These are phyloP conservation scores for Rosalia funebris DNA, from an alignment of 2,888 invertebrate species.

Conservation along the genomic window DNA sequence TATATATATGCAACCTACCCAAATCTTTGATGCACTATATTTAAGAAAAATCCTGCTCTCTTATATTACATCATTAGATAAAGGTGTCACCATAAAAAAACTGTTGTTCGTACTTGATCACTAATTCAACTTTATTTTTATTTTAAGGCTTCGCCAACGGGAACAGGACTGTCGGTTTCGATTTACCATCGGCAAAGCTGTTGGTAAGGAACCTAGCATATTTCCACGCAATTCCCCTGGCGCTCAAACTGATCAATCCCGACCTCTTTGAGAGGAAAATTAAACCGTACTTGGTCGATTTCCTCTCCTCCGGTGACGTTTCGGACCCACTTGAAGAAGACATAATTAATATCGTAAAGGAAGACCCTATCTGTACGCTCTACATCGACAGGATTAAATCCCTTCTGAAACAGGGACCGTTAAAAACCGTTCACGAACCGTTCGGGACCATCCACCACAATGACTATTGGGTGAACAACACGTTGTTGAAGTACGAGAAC, in stretches of 20 bases:
- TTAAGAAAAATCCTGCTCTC: no score
- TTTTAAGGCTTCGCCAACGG: constrained; percentile 61
- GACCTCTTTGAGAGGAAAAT: constrained; percentile 54
- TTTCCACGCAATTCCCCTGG: constrained; percentile 67
- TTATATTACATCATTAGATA: no score
- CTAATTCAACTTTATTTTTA: no score
- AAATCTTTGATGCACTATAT: no score
- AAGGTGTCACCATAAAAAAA: no score
- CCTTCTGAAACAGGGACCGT: constrained; percentile 6
- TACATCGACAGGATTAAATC: constrained; percentile 3
- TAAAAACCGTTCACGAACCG: constrained; percentile 27
- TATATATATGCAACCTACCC: no score
- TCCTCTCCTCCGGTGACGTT: neutral
- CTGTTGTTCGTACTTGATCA: no score
- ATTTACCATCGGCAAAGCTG: constrained; percentile 61
- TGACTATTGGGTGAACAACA: constrained; percentile 72
- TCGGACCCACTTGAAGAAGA: neutral
- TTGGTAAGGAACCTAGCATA: constrained; percentile 63
- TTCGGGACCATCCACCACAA: constrained; percentile 68
- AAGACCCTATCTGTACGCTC: neutral
- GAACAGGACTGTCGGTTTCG: constrained; percentile 62
- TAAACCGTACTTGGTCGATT: constrained; percentile 39
- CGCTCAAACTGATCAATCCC: constrained; percentile 62
- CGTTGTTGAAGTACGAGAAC: constrained; percentile 62
- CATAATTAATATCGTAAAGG: neutral